Evolutionary conservation across 2,888 invertebrate genomes (phyloP).

Genomic region (Odontocolon sp.): DNA sequence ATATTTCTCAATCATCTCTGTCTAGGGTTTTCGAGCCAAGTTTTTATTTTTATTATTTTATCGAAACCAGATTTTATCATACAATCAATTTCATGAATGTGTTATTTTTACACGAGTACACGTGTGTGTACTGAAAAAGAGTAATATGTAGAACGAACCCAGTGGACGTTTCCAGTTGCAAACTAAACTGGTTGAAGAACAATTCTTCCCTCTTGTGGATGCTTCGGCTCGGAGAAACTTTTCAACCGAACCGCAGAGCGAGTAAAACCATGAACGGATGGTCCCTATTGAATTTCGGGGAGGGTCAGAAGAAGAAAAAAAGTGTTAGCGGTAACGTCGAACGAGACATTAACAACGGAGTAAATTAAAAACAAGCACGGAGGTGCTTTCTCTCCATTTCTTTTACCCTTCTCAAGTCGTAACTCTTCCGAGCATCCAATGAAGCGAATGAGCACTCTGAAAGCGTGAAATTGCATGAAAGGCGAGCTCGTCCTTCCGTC

Average conservation of each 20-base stretch:
- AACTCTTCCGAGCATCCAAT: constrained; percentile 61
- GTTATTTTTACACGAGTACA: too few relatives aligned
- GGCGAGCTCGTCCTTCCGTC: constrained; percentile 26
- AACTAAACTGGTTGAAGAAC: too few relatives aligned
- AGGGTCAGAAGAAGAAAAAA: constrained; percentile 40
- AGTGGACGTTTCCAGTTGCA: too few relatives aligned
- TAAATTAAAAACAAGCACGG: constrained; percentile 60
- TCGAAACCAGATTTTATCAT: too few relatives aligned
- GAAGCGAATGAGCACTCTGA: constrained; percentile 61
- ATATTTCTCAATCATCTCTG: too few relatives aligned
- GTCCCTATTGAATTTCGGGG: constrained; percentile 36
- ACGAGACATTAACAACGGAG: constrained; percentile 54
- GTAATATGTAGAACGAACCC: too few relatives aligned
- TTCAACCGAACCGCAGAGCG: constrained; percentile 17
- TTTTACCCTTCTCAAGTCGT: constrained; percentile 38
- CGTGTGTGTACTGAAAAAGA: too few relatives aligned
- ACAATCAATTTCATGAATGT: too few relatives aligned
- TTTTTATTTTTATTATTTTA: too few relatives aligned
- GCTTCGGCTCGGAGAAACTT: constrained; percentile 21
- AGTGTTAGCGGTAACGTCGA: constrained; percentile 37
- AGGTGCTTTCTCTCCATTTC: constrained; percentile 16
- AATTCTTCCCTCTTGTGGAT: constrained; percentile 16
- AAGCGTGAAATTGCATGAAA: constrained; percentile 64
- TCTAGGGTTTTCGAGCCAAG: too few relatives aligned
- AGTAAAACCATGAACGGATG: constrained; percentile 35